Conservation (phyloP, 2,888 invertebrate genomes). For the Andrena fulva region DNA sequence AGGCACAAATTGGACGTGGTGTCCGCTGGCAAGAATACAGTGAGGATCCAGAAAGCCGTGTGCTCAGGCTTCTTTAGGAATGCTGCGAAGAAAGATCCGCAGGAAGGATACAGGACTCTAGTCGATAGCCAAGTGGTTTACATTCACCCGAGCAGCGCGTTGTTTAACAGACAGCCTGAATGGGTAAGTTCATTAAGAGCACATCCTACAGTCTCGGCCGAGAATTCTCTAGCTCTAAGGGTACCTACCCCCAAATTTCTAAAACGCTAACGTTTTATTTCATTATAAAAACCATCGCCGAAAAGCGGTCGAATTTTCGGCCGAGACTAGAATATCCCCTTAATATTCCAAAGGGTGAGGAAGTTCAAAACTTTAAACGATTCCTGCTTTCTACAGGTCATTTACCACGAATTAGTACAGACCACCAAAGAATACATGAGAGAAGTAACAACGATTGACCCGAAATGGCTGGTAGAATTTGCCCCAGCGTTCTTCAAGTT, state of each 20-base stretch:
- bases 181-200: conserved; percentile 87
- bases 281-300: no score
- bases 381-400: conserved; percentile 88
- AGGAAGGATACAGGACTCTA: conserved; percentile 98
- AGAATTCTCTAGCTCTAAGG: no score
- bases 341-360: not conserved
- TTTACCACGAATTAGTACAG: conserved; percentile 99
- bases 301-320: no score
- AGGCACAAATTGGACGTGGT: conserved; percentile 98
- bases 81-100: conserved; percentile 99
- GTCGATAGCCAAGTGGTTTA: conserved; percentile 99
- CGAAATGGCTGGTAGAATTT: conserved; percentile 99
- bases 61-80: conserved; percentile 99
- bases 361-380: not conserved
- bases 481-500: conserved; percentile 99
- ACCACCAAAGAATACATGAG: conserved; percentile 99
- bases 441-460: conserved; percentile 98
- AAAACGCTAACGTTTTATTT: no score
- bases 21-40: conserved; percentile 97
- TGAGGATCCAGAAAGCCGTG: conserved; percentile 98
- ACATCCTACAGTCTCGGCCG: no score
- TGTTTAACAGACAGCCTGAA: conserved; percentile 99
- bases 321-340: not conserved
- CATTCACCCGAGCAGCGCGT: conserved; percentile 98
- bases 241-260: no score